phyloP scores from a whole-genome alignment of 2,888 invertebrate genomes.

The Acleris holmiana region DNA sequence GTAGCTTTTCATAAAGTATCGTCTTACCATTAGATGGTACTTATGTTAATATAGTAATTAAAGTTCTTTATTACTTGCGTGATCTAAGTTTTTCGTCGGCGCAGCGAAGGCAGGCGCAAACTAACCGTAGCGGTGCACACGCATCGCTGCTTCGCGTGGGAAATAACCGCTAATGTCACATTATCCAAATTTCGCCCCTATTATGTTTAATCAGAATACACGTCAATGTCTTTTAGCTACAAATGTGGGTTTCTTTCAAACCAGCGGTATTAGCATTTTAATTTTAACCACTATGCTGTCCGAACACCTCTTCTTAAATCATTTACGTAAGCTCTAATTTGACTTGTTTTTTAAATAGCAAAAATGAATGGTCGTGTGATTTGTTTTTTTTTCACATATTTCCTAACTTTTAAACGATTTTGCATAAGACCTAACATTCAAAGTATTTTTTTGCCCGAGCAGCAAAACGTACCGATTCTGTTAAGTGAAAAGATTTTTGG shows the following conservation, averaged over 20 bases:
- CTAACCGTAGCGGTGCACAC: conserved; percentile 72
- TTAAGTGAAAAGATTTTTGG: no score
- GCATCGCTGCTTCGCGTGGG: conserved; percentile 76
- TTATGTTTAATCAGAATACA: conserved; percentile 47
- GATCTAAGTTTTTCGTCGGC: conserved; percentile 57
- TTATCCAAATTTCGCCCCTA: conserved; percentile 70
- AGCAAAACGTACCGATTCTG: no score
- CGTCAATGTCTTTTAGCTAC: neutral
- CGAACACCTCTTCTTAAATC: no score
- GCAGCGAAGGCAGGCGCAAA: conserved; percentile 63
- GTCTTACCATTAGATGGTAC: conserved; percentile 6
- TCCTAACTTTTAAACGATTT: no score
- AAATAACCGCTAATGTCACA: conserved; percentile 66
- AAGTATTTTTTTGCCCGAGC: no score
- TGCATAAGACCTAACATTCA: no score
- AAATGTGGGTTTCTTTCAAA: neutral
- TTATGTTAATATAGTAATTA: conserved; percentile 22
- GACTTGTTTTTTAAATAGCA: no score
- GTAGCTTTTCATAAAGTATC: conserved; percentile 52
- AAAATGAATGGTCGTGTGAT: no score
- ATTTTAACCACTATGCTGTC: no score
- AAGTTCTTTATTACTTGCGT: conserved; percentile 52
- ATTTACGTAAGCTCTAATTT: no score
- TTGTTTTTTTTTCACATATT: no score
- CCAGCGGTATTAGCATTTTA: neutral